These are phyloP conservation scores for Labeo rohita DNA, from an alignment of 2,113 vertebrate species.

Conservation along the genomic window DNA sequence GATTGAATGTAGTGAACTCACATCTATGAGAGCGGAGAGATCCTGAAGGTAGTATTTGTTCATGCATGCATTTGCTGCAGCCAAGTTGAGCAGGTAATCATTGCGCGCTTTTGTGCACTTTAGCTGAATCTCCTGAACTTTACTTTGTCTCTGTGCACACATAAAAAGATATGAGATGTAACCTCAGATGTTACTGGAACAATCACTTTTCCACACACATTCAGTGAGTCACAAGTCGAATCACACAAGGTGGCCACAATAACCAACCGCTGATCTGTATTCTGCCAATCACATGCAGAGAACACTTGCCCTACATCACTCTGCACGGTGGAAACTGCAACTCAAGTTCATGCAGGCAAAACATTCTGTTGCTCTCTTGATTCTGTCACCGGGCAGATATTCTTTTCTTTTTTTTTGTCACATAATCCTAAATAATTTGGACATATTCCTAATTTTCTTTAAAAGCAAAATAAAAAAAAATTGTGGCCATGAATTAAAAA, in stretches of 20 bases:
- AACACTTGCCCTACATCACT: background rate
- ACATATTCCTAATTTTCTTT: background rate
- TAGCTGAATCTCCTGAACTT: conserved; percentile 81
- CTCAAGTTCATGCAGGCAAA: background rate
- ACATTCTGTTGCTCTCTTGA: background rate
- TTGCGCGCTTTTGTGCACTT: conserved; percentile 88
- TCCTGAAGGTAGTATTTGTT: conserved; percentile 84
- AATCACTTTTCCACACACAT: background rate
- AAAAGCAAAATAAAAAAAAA: background rate
- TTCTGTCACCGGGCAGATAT: background rate
- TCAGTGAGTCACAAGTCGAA: background rate
- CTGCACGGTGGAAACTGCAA: background rate
- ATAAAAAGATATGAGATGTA: background rate
- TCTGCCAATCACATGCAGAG: conserved; percentile 16
- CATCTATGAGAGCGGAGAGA: conserved; percentile 82
- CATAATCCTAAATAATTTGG: background rate
- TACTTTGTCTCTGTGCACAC: conserved; percentile 78
- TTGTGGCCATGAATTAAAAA: no score
- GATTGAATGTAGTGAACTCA: conserved; percentile 66
- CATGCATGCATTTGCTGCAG: conserved; percentile 81
- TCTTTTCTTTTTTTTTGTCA: background rate
- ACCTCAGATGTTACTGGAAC: background rate
- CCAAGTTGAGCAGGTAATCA: conserved; percentile 86
- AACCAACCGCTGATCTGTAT: conserved; percentile 13
- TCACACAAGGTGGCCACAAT: conserved; percentile 31